Base-by-base conservation (phyloP, 2,113 vertebrate species). In the Pedionomus torquatus region DNA sequence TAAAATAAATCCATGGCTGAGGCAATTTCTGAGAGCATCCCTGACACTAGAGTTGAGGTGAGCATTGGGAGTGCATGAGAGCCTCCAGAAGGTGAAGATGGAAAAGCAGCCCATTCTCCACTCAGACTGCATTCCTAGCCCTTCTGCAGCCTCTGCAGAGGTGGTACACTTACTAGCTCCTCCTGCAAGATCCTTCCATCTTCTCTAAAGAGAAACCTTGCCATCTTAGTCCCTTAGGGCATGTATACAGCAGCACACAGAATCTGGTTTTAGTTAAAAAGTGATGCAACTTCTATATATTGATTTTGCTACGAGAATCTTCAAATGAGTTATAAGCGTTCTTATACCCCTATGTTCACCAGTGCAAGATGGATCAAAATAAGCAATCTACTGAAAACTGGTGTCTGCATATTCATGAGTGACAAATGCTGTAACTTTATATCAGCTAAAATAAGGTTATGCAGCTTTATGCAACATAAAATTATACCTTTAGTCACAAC, bases 21-120 rank as follows among this genome's bases (percentile, higher is more conserved):
- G 44, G 20, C 16, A 79, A 39, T 52, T 39, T 82, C 17, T 21
- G 43, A 41, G 18, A 76, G 3, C 8, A 9, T 19, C 7, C 26
- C 5, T 28, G 11, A 54, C n/a, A 35, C 33, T 25, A 35, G 35
- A 69, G 16, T 14, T 72, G 13, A 1, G 1, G 20, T 75, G 23
- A 3, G 9, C 20, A 6, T 19, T 48, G 46, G 6, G 33, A 30
- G 15, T 25, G 5, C 28, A 10, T 35, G 28, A 66, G 0, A 70
- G 0, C 7, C 26, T 61, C 18, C 14, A 52, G 66, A 51, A 84
- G 24, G 10, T 0, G 0, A 48, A 55, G 8, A 18, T 64, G 30
- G 12, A 43, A 77, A 7, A 71, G 13, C 19, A 51, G 10, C 21
- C 16, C 0, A 0, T 15, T 83, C 7, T 48, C 7, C 10, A 43